Evolutionary conservation across 2,888 invertebrate genomes (phyloP), one percentile per base, ranked within the genome.

Genomic region (Ochropleura plecta): DNA sequence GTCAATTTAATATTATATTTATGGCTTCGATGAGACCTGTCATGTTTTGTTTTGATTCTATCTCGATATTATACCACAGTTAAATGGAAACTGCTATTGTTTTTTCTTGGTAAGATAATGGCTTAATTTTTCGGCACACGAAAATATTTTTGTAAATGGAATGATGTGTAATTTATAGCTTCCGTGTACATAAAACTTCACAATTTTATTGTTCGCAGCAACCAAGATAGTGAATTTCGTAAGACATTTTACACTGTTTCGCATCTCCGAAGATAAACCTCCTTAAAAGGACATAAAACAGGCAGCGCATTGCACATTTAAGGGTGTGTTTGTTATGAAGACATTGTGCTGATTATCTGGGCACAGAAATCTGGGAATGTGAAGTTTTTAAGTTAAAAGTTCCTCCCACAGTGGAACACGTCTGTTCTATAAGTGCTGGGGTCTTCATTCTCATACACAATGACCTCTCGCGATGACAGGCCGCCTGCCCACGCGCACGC

Each of bases 391-490:
- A 74, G 65, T 81, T 87, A 44, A 83, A 85, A 76, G 76, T 86
- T 86, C 86, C 81, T 88, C 78, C 84, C 86, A 86, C 89, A 86
- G 70, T 83, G 88, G 82, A 80, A 81, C 86, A 89, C 86, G 91
- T 86, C 90, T 86, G 76, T 84, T 93, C 93, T 92, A 91, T 86
- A 86, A 86, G 86, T 88, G 73, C 88, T 85, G 79, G 75, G 83
- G 87, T 92, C 92, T 92, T 86, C 86, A 85, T 88, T 82, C 82
- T 72, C 88, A 82, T 88, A 92, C 92, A 94, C 95, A 95, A 95
- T 94, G 95, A 95, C 94, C 94, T 90, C 92, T 90, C 86, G 88
- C 94, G 96, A 95, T 94, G 96, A 96, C 96, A 96, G 94, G 88
- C 90, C 90, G 90, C 88, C 93, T 89, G 94, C 96, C 95, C 96